Conservation (phyloP, 2,797 vertebrate genomes). For the Propithecus perrieri region DNA sequence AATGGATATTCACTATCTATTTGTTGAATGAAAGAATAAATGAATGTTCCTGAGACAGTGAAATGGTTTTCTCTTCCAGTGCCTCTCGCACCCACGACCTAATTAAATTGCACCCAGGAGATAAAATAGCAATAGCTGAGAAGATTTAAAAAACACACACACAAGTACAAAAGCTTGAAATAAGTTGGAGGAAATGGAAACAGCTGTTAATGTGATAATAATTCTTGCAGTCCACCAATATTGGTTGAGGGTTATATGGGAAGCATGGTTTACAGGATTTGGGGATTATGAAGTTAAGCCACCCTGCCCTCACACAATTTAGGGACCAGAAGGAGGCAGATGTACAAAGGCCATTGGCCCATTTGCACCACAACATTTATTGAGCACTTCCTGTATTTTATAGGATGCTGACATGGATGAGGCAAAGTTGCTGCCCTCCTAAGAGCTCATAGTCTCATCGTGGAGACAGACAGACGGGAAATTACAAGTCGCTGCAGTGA, state of each 20-base stretch:
- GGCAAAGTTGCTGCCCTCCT: not conserved
- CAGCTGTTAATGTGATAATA: not conserved
- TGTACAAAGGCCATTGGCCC: not conserved
- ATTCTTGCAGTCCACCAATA: not conserved
- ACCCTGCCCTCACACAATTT: not conserved
- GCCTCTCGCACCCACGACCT: not conserved
- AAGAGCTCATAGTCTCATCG: not conserved
- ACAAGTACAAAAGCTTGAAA: not conserved
- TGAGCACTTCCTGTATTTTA: not conserved
- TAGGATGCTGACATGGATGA: not conserved
- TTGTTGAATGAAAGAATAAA: not conserved
- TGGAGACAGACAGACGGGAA: not conserved
- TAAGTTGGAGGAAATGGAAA: not conserved
- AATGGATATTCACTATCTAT: not conserved
- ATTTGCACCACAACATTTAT: not conserved
- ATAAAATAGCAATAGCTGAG: not conserved
- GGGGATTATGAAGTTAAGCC: not conserved
- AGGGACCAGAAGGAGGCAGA: not conserved
- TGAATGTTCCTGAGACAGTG: not conserved
- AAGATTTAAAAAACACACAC: not conserved
- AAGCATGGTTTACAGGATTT: not conserved
- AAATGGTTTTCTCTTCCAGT: not conserved
- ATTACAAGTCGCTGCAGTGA: not conserved
- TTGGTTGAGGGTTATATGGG: not conserved
- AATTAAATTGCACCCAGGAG: not conserved